Conservation (phyloP, 2,888 invertebrate genomes). For the Archips crataeganus region DNA sequence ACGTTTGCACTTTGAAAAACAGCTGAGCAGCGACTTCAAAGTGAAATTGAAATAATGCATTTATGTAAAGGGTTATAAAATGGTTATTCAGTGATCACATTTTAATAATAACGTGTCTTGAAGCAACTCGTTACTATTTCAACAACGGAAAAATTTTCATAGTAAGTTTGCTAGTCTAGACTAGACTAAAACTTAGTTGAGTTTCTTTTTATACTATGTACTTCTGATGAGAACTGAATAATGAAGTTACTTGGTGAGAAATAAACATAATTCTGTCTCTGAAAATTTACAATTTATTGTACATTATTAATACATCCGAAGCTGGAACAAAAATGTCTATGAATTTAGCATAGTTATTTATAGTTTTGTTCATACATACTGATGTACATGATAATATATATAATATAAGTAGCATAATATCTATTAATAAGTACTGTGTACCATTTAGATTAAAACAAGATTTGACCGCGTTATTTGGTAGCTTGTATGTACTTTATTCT, state of each 20-base stretch:
- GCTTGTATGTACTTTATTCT: too few relatives aligned
- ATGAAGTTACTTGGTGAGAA: background rate
- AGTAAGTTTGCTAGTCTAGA: background rate
- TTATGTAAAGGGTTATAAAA: background rate
- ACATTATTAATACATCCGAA: background rate
- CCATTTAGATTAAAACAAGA: too few relatives aligned
- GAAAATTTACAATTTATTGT: background rate
- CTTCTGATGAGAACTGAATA: background rate
- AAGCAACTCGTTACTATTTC: background rate
- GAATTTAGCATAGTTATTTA: too few relatives aligned
- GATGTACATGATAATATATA: too few relatives aligned
- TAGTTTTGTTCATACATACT: too few relatives aligned
- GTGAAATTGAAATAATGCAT: background rate
- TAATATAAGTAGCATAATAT: too few relatives aligned
- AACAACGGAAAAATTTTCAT: background rate
- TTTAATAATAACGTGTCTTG: background rate
- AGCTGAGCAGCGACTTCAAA: conserved; percentile 12
- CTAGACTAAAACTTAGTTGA: background rate
- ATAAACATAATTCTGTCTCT: background rate
- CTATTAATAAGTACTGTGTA: too few relatives aligned
- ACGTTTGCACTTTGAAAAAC: conserved; percentile 6
- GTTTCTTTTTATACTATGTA: background rate
- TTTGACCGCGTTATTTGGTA: too few relatives aligned
- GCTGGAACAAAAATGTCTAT: too few relatives aligned
- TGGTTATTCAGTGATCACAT: background rate